Conservation (phyloP, 1,140 invertebrate species). For the Hypsibius dujardini region DNA sequence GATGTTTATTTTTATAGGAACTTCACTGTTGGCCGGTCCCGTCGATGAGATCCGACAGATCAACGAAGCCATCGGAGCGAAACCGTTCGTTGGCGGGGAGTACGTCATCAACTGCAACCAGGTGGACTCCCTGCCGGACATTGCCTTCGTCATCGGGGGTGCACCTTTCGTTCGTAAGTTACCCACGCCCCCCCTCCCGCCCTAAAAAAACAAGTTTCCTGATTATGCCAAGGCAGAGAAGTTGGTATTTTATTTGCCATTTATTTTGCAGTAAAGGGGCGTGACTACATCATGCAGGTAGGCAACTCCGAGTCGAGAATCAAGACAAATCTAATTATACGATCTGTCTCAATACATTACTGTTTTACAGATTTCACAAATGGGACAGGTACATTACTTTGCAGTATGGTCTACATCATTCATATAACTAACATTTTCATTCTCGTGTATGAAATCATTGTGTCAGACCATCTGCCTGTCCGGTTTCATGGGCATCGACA, state of each 20-base stretch:
- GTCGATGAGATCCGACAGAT: slow-evolving; percentile 58
- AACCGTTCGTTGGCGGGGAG: slow-evolving; percentile 59
- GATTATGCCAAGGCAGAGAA: neutral
- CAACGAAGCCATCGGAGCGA: slow-evolving; percentile 65
- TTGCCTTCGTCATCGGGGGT: slow-evolving; percentile 61
- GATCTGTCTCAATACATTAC: neutral
- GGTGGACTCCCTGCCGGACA: slow-evolving; percentile 52
- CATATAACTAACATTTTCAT: too few species aligned
- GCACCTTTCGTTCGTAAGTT: slow-evolving; percentile 48
- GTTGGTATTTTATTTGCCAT: neutral
- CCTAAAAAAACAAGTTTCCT: neutral
- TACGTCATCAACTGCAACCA: slow-evolving; percentile 48
- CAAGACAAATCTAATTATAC: too few species aligned
- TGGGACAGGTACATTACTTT: neutral
- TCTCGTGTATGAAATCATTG: too few species aligned
- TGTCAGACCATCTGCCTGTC: slow-evolving; percentile 60
- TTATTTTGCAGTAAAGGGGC: slow-evolving; percentile 42
- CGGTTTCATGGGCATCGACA: slow-evolving; percentile 89
- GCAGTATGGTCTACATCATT: too few species aligned
- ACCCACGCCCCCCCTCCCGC: slow-evolving; percentile 39
- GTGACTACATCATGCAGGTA: slow-evolving; percentile 72
- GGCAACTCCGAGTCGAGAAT: slow-evolving; percentile 27
- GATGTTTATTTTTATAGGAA: slow-evolving; percentile 32
- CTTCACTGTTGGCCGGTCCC: slow-evolving; percentile 86
- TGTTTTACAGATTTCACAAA: neutral